Evolutionary conservation across 2,113 vertebrate genomes (phyloP).

Genomic region (Dipodomys merriami): DNA sequence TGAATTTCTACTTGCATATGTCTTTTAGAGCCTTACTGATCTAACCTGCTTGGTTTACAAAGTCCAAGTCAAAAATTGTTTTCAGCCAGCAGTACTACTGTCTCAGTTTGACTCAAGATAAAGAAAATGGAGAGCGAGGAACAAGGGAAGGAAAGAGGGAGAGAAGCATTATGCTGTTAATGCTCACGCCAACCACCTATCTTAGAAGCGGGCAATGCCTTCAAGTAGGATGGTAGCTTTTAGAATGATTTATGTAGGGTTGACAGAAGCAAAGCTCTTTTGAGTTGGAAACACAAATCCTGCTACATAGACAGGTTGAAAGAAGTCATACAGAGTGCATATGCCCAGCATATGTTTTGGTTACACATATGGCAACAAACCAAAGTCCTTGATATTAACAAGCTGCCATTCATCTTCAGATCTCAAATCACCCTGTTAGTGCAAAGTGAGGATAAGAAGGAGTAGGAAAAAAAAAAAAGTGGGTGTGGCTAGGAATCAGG

Average conservation of each 20-base stretch:
- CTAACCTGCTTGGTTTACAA: background rate
- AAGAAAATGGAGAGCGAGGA: fast-evolving
- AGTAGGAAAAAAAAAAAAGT: background rate
- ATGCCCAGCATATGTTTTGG: background rate
- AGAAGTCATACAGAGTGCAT: background rate
- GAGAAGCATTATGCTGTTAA: background rate
- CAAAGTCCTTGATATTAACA: background rate
- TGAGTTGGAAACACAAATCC: background rate
- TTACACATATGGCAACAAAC: background rate
- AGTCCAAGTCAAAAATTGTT: background rate
- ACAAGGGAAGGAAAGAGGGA: background rate
- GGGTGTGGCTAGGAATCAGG: background rate
- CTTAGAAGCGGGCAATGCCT: background rate
- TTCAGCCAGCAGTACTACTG: background rate
- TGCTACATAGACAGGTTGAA: background rate
- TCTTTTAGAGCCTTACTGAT: background rate
- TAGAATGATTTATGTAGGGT: background rate
- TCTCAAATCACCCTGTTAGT: background rate
- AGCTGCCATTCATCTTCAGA: background rate
- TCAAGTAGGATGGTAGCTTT: background rate
- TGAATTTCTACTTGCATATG: background rate
- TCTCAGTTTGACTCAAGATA: conserved; percentile 2
- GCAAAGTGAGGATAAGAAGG: background rate
- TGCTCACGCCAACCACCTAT: background rate
- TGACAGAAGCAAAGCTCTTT: conserved; percentile 15